These are phyloP conservation scores for Dione juno DNA, from an alignment of 2,888 invertebrate genomes.

Conservation along the genomic window DNA sequence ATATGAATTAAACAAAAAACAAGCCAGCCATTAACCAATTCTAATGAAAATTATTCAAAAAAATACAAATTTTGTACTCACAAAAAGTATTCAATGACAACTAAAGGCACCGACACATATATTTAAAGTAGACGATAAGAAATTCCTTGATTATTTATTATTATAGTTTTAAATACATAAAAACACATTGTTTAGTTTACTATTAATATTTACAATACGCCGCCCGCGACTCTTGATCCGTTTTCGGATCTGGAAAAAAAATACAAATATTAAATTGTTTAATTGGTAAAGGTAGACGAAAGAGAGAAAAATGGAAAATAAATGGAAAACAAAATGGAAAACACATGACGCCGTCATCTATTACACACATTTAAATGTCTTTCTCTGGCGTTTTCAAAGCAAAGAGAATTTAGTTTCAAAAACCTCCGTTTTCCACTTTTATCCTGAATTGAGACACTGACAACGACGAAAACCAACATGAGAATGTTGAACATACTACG, in stretches of 20 bases:
- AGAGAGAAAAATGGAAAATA: no score
- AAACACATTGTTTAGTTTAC: not conserved
- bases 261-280: no score
- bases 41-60: not conserved
- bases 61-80: constrained; percentile 16
- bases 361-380: no score
- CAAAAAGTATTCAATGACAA: not conserved
- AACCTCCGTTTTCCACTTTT: no score
- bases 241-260: constrained; percentile 4
- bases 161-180: constrained; percentile 9
- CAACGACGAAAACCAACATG: no score
- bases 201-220: constrained; percentile 46
- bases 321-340: no score
- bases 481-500: no score
- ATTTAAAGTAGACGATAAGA: not conserved
- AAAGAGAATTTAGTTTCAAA: no score
- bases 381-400: no score
- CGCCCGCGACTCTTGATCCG: constrained; percentile 45
- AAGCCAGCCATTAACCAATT: not conserved
- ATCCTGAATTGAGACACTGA: no score
- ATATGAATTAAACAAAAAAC: not conserved
- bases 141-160: not conserved
- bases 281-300: no score
- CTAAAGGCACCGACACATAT: not conserved
- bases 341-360: no score